Conservation (phyloP, 2,888 invertebrate genomes). For the Pegoplata infirma region DNA sequence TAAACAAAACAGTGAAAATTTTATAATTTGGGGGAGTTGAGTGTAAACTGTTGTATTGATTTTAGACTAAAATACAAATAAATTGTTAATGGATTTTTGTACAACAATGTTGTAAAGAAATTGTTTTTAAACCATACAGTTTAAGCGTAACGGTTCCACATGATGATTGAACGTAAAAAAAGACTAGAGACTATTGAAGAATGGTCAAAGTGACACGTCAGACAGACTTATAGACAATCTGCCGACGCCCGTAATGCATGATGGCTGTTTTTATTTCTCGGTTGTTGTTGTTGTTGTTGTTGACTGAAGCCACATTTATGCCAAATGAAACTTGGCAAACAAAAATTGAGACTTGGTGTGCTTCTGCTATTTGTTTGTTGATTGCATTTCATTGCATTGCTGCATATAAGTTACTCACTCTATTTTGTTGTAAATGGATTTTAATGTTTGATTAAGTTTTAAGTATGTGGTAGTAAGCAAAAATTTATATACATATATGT, state of each 20-base stretch:
- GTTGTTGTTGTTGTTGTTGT: slow-evolving; percentile 21
- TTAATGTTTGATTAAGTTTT: slow-evolving; percentile 58
- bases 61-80: too few relatives aligned
- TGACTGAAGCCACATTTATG: slow-evolving; percentile 63
- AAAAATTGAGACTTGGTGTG: slow-evolving; percentile 22
- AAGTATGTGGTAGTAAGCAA: slow-evolving; percentile 49
- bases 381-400: too few relatives aligned
- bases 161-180: slow-evolving; percentile 48
- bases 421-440: slow-evolving; percentile 24
- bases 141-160: slow-evolving; percentile 66
- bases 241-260: slow-evolving; percentile 50
- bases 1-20: too few relatives aligned
- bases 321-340: slow-evolving; percentile 60
- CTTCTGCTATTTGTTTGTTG: slow-evolving; percentile 23
- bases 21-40: too few relatives aligned
- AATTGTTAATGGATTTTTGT: background rate
- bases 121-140: slow-evolving; percentile 22
- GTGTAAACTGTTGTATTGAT: too few relatives aligned
- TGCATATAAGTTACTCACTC: too few relatives aligned
- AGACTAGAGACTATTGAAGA: background rate
- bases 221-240: slow-evolving; percentile 45
- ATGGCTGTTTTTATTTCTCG: slow-evolving; percentile 34
- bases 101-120: background rate
- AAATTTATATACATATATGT: slow-evolving; percentile 5
- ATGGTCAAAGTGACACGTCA: slow-evolving; percentile 11